Base-by-base conservation (phyloP, 2,113 vertebrate genomes). In the Argyrosomus japonicus region DNA sequence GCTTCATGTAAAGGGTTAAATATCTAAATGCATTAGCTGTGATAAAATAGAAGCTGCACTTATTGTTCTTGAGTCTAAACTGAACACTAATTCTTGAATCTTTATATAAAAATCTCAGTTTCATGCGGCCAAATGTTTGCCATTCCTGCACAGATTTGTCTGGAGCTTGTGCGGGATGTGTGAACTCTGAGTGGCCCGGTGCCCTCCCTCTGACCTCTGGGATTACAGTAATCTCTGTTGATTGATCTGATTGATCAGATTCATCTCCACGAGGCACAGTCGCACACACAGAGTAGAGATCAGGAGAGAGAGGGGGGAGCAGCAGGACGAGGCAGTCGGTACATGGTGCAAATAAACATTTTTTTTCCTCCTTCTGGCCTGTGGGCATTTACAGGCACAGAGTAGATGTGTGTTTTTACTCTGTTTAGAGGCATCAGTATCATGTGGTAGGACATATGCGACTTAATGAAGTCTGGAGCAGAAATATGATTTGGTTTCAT, bases 191-290 rank as follows among this genome's bases (percentile, higher is more conserved):
- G 72, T 91, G 89, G 84, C 88, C 88, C 79, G 75, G 47, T 89
- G 88, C 70, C 91, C 92, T 87, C 79, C 29, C 63, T 0, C 65
- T 88, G 90, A 91, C 89, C 93, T 79, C 50, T 51, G 81, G 89
- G 88, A 87, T 92, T 93, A 93, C 88, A 71, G 91, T 94, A 89
- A 93, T 91, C 89, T 87, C 89, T 85, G 89, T 69, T 89, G 91
- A 93, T 94, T 93, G 91, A 93, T 91, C 92, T 93, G 90, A 93
- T 91, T 93, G 92, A 94, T 93, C 91, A 87, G 87, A 80, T 91
- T 87, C 87, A 87, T 90, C 81, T 87, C 85, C 88, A 81, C 82
- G 48, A 89, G 85, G 82, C 75, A 80, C 87, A 75, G 79, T 36
- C 86, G 32, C 70, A n/a, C 78, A n/a, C 77, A 40, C 36, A 40